Percentiles rank a stretch among this genome's conserved stretches.
Evolutionary conservation across 2,797 vertebrate species (phyloP).

Genomic region (Tauraco hartlaubi): DNA sequence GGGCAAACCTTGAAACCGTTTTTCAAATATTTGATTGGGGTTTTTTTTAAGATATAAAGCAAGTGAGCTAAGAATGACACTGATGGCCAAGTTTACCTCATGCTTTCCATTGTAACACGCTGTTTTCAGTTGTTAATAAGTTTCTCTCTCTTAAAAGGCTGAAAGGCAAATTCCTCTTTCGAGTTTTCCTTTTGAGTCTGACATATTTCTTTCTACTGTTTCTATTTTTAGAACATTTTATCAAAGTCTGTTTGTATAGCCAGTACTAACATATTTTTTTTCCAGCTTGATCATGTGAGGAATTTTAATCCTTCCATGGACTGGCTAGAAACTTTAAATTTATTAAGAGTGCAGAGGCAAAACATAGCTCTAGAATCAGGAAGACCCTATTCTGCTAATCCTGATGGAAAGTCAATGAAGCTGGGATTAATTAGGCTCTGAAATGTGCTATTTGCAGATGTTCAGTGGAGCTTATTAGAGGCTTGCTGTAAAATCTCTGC

Average conservation of each 20-base stretch:
- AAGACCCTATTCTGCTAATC: slow-evolving; percentile 11
- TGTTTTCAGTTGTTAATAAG: not conserved
- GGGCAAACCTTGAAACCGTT: not conserved
- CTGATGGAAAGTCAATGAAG: slow-evolving; percentile 8
- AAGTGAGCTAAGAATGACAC: not conserved
- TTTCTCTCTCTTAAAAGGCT: slow-evolving; percentile 16
- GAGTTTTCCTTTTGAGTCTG: not conserved
- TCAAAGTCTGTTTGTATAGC: slow-evolving; percentile 42
- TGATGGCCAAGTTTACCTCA: not conserved
- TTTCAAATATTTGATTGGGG: not conserved
- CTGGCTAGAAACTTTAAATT: slow-evolving; percentile 19
- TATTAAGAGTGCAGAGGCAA: slow-evolving; percentile 10
- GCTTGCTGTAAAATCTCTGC: not conserved
- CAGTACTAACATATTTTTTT: not conserved
- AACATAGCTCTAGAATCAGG: not conserved
- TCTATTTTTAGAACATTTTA: slow-evolving; percentile 51
- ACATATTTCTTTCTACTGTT: not conserved
- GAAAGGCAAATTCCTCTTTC: slow-evolving; percentile 39
- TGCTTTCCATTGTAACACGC: not conserved
- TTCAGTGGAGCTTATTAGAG: not conserved
- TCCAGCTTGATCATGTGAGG: slow-evolving; percentile 40
- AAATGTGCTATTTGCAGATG: slow-evolving; percentile 2
- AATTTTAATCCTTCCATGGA: slow-evolving; percentile 61
- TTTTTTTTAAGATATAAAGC: not conserved
- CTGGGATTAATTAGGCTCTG: slow-evolving; percentile 24